Conservation (phyloP, 1,140 invertebrate species). For the Macrobrachium rosenbergii region DNA sequence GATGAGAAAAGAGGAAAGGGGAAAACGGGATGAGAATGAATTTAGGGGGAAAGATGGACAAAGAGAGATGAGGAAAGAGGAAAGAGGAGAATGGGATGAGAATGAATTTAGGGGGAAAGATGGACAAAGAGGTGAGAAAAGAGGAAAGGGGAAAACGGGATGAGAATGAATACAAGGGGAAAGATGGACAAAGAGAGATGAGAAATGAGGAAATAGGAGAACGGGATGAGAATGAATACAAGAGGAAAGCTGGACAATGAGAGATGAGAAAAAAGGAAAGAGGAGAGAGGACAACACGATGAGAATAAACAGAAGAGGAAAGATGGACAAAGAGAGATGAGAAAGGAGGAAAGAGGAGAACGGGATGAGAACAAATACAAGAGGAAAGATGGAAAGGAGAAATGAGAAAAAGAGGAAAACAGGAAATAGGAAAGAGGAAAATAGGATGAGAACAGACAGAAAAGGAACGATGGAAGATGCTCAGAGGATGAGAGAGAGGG, state of each 20-base stretch:
- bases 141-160: no score
- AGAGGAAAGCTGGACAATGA: slow-evolving; percentile 3
- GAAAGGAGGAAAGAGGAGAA: background rate
- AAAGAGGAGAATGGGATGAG: background rate
- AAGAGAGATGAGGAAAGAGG: no score
- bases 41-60: no score
- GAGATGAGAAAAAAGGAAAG: background rate
- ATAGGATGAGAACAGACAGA: no score
- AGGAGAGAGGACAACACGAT: background rate
- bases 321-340: background rate
- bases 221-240: background rate
- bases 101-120: background rate
- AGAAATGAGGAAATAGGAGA: background rate
- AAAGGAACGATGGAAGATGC: background rate
- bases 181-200: no score
- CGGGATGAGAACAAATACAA: background rate
- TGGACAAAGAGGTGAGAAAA: background rate
- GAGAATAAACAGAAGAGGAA: background rate
- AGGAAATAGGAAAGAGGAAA: background rate
- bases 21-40: no score
- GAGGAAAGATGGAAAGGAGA: background rate
- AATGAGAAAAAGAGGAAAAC: background rate
- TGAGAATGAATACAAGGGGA: no score
- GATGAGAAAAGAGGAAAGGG: no score
- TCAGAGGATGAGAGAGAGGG: background rate